Evolutionary conservation across 2,888 invertebrate genomes (phyloP), one percentile per base, ranked within the genome.

Genomic region (Sialis lutaria): DNA sequence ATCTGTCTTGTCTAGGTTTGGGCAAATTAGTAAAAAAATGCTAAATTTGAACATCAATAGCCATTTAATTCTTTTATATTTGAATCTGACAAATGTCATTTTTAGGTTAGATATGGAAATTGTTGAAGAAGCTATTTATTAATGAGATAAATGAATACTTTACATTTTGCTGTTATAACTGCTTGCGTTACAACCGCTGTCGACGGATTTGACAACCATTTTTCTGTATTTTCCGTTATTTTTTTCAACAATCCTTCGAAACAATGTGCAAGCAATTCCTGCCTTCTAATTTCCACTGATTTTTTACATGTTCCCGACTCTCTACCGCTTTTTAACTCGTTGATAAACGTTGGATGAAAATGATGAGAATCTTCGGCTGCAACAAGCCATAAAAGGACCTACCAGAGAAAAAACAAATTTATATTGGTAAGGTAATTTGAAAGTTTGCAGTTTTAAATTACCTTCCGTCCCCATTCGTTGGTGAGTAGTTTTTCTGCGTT

Each of bases 381-480:
- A 9, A 95, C 76, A 22, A 96, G 68, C 78, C 95, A 95, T 49
- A 88, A 74, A 45, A 96, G 57, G 1, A 74, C 72, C 75, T 75
- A 56, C 3, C 60, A 61, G 12, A 45, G n/a, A 33, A 52, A 44
- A 48, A 40, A 47, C 39, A 22, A 3, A 7, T 6, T 37, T 37
- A 37, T 35, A 35, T 35, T 2, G n/a, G n/a, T 35, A 2, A 35
- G 35, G 3, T 35, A 37, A 10, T 37, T 37, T 37, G 8, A 6
- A 37, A 10, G 12, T 10, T 10, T 12, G 2, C 6, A 37, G 6
- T 37, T 37, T 10, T 37, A 37, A 37, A 37, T 35, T 48, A 93
- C 86, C 67, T 84, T 83, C 51, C 83, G 77, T 1, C 93, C 95
- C 74, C 83, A 81, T 60, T 86, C 84, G 59, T 82, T 79, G 37